Base-by-base conservation (phyloP, 2,113 vertebrate genomes). In the Oxyruncus cristatus region DNA sequence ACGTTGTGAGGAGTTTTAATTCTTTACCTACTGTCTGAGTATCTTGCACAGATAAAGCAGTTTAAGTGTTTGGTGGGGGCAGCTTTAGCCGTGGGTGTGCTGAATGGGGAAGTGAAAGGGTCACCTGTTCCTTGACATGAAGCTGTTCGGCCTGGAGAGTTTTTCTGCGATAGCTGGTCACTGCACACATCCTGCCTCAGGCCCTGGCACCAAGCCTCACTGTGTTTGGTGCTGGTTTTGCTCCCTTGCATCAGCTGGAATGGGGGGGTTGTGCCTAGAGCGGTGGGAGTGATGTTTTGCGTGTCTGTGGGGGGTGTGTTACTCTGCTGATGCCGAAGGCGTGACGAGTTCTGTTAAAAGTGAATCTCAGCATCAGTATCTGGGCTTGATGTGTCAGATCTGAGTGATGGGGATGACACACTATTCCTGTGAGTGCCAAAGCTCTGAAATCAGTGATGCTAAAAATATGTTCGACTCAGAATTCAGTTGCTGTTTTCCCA, bases 341-440 rank as follows among this genome's bases (percentile, higher is more conserved):
- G 8, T 11, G 89, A 70, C 21, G 58, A 39, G 42, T 18, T 83
- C 44, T 80, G 35, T 15, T 92, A 49, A 6, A 8, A 87, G 80
- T 37, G 86, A 72, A 56, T 73, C 2, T 15, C 55, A 17, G 89
- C 91, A 41, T 72, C 87, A 14, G 1, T 55, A 14, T 68, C 33
- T 18, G n/a, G 59, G 66, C 72, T 83, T 16, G 71, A 58, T 90
- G 93, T 19, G n/a, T 84, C 90, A 86, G 85, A 85, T 66, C n/a
- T 83, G 95, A 56, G 67, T 88, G 88, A 85, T 44, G 77, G 50
- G 85, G 73, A 70, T 86, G 93, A 50, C 67, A 44, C 14, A 8
- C 35, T 41, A 1, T 39, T 86, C 73, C 68, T 33, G 41, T 24
- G 88, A 77, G 55, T 41, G 88, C 92, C 87, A 80, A 12, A 70